These are phyloP conservation scores for Heliconius erato DNA, from an alignment of 2,888 invertebrate species.

Conservation along the genomic window DNA sequence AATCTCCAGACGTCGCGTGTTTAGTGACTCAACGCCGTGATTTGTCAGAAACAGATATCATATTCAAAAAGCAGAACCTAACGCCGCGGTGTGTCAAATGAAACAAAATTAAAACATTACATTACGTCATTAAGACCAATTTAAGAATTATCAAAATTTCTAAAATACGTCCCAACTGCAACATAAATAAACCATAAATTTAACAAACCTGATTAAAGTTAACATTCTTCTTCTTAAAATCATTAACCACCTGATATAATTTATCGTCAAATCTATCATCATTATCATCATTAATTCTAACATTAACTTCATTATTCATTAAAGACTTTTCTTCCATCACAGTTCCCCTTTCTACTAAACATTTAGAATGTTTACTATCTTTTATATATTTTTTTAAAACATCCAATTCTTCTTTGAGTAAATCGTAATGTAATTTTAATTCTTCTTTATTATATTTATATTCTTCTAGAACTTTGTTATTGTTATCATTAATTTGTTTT, in stretches of 20 bases:
- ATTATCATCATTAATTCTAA: slow-evolving; percentile 53
- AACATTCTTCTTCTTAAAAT: slow-evolving; percentile 79
- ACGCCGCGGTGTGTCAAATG: no score
- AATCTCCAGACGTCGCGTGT: no score
- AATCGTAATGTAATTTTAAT: slow-evolving; percentile 62
- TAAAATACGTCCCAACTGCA: not conserved
- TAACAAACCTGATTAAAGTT: slow-evolving; percentile 70
- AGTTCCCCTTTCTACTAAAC: slow-evolving; percentile 65
- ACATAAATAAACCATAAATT: not conserved
- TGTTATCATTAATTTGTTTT: slow-evolving; percentile 53
- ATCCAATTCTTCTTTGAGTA: slow-evolving; percentile 66
- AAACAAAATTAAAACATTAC: no score
- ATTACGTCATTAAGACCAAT: no score
- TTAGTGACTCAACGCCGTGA: no score
- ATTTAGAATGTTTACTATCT: slow-evolving; percentile 59
- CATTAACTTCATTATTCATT: slow-evolving; percentile 65
- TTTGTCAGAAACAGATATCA: no score
- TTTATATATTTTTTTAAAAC: slow-evolving; percentile 67
- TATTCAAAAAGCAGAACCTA: no score
- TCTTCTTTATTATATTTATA: slow-evolving; percentile 52
- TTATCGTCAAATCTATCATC: slow-evolving; percentile 58
- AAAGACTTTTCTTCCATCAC: slow-evolving; percentile 61
- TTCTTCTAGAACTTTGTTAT: slow-evolving; percentile 41
- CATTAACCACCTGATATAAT: slow-evolving; percentile 68
- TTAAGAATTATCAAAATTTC: no score